Evolutionary conservation across 2,888 invertebrate species (phyloP), one percentile per base, ranked within the genome.

Genomic region (Geophilus truncorum): DNA sequence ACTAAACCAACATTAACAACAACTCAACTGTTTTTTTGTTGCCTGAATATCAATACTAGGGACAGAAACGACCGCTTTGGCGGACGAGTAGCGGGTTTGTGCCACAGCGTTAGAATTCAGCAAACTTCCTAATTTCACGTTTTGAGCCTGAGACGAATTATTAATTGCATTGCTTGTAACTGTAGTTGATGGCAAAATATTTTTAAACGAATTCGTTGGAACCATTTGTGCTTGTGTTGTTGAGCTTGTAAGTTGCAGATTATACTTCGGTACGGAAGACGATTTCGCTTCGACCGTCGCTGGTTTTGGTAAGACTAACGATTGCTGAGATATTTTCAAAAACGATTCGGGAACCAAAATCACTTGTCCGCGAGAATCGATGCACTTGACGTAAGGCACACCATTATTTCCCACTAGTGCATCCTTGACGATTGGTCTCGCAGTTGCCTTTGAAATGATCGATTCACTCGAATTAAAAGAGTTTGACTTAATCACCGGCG

Each of bases 331-430:
- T 21, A 62, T 21, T 51, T 80, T 81, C 28, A 81, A 21, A 21
- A 78, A 78, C 40, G 62, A 25, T 32, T 36, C 30, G 18, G 81
- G 81, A 40, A 81, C 51, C 18, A 81, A 75, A 57, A 62, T 79
- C n/a, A 81, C 1, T 12, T 78, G 78, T 25, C 81, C 81, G 7
- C 79, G 34, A 32, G 81, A 40, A 36, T 78, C 75, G 23, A 76
- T 30, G 40, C 81, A 81, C 40, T 78, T 81, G 7, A 81, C 34
- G 25, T 78, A 78, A 57, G 80, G 77, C 10, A 45, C 18, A 51
- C 40, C 45, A 34, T 76, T 78, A 51, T 81, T 81, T 15, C 34
- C 36, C 18, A 32, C 36, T 10, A 34, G 18, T 6, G 34, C 36
- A 5, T 62, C 57, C 6, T 21, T 62, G 21, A 62, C 21, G 21